phyloP scores from a whole-genome alignment of 2,888 invertebrate genomes.

The Hylaea fasciaria region DNA sequence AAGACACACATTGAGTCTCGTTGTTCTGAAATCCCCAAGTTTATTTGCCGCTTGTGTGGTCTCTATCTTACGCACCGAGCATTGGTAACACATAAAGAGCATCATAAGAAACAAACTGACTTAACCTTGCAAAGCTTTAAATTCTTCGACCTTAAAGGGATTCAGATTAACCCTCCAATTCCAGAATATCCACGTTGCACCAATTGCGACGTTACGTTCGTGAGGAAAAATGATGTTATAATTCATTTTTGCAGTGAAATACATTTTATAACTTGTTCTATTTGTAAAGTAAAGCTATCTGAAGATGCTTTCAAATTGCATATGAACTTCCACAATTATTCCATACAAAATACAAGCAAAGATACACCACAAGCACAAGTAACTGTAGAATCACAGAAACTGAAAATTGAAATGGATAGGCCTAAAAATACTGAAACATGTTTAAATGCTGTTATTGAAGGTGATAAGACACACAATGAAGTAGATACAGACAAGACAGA shows the following conservation, averaged over 20 bases:
- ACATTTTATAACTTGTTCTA: conserved; percentile 54
- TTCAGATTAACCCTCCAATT: conserved; percentile 60
- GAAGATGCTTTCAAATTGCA: conserved; percentile 63
- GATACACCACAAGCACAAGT: conserved; percentile 2
- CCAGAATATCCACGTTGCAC: conserved; percentile 65
- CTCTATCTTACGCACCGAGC: conserved; percentile 55
- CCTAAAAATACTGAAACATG: neutral
- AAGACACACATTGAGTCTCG: conserved; percentile 50
- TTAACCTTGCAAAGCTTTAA: conserved; percentile 60
- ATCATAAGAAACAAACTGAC: conserved; percentile 52
- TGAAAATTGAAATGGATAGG: neutral
- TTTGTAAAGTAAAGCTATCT: conserved; percentile 61
- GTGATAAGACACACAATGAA: neutral
- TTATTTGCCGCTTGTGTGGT: conserved; percentile 63
- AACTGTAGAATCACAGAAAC: neutral
- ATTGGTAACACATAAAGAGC: conserved; percentile 51
- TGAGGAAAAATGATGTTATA: conserved; percentile 50
- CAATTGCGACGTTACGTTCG: conserved; percentile 60
- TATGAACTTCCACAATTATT: conserved; percentile 65
- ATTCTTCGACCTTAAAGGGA: conserved; percentile 61
- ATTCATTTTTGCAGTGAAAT: conserved; percentile 58
- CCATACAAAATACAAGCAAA: conserved; percentile 21
- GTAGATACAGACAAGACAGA: neutral
- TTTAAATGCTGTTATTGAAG: neutral
- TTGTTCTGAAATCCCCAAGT: conserved; percentile 52